Conservation (phyloP, 2,888 invertebrate genomes). For the Cephus spinipes region DNA sequence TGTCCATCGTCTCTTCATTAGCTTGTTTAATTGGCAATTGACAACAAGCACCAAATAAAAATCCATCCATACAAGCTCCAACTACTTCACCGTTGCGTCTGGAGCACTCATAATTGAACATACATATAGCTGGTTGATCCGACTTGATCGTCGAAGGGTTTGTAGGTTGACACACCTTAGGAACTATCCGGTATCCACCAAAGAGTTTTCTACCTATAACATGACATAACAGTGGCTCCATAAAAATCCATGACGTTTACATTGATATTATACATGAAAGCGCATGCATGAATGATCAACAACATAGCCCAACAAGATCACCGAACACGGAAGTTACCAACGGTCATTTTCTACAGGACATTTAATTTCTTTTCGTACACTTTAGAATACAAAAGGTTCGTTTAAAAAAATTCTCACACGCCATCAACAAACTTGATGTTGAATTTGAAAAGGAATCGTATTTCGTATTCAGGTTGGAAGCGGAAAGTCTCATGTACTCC, state of each 20-base stretch:
- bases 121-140: slow-evolving; percentile 83
- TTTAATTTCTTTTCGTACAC: too few species aligned
- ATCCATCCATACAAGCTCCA: slow-evolving; percentile 92
- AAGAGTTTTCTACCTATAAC: slow-evolving; percentile 75
- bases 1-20: slow-evolving; percentile 56
- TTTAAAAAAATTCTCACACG: background rate
- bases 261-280: background rate
- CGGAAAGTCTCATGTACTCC: background rate
- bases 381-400: background rate
- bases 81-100: slow-evolving; percentile 85
- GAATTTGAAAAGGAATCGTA: background rate
- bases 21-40: slow-evolving; percentile 73
- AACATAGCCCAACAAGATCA: background rate
- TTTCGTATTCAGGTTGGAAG: background rate
- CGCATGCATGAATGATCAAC: background rate
- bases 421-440: background rate
- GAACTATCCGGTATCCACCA: slow-evolving; percentile 88
- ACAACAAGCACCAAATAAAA: slow-evolving; percentile 93
- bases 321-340: background rate
- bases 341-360: too few species aligned
- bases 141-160: slow-evolving; percentile 72
- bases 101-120: slow-evolving; percentile 93
- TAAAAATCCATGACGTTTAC: too few species aligned
- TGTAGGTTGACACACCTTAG: slow-evolving; percentile 81
- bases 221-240: too few species aligned